Evolutionary conservation across 2,888 invertebrate species (phyloP), one percentile per base, ranked within the genome.

Genomic region (Phortica okadai): DNA sequence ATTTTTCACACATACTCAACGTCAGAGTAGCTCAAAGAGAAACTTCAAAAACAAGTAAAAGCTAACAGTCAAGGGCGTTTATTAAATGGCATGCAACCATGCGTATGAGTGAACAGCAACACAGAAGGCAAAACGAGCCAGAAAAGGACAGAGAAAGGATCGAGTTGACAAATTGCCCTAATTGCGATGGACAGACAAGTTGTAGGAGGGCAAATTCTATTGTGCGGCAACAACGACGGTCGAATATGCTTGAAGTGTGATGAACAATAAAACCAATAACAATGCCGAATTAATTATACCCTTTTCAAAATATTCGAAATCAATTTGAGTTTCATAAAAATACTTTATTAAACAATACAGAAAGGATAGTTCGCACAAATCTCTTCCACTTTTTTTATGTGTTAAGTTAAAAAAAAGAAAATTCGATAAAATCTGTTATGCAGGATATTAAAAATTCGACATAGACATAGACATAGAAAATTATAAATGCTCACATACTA

Each of bases 131-230:
- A 59, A 25, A 59, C 11, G 25, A 59, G 50, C 8, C 2, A 2
- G 16, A 59, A 2, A 21, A 59, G 11, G 59, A 2, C 0, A 59
- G 59, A 5, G 59, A 8, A 50, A 16, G 62, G 62, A 16, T 62
- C 8, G 25, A 62, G 33, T 54, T 83, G 86, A 84, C 80, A 84
- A 84, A 88, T 88, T 72, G 80, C 44, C 84, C 85, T 88, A 86
- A 86, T 86, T 86, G 86, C 84, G 82, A 78, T 74, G 81, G 77
- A 77, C 77, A 82, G 77, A 77, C 77, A 76, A 41, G 10, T 73
- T 69, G 67, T 14, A 50, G 66, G 50, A 74, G 33, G 54, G 50
- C 50, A 50, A 50, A 50, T 14, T 50, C 14, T 50, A 11, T 8
- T 50, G 4, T 33, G 33, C 33, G 33, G 33, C 33, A 33, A 33